Percentiles rank a stretch among this genome's conserved stretches.
Conservation (phyloP, 1,140 invertebrate species). For the Trichomalopsis sarcophagae region DNA sequence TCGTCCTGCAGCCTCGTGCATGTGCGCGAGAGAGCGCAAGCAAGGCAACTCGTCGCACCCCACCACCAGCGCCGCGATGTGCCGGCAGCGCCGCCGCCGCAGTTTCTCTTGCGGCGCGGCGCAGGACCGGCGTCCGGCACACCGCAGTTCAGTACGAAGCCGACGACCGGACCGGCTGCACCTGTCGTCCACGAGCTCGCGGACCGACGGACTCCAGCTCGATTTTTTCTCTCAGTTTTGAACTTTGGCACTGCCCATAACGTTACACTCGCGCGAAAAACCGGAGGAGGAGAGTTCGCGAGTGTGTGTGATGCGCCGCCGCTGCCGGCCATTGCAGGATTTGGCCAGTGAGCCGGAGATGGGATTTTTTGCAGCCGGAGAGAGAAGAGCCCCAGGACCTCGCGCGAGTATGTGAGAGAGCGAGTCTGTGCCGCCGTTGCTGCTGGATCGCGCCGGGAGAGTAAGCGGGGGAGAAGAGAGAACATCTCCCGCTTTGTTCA, state of each 20-base stretch:
- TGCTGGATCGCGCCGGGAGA: not conserved
- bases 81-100: conserved; percentile 57
- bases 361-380: not conserved
- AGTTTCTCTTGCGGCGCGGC: conserved; percentile 55
- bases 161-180: conserved; percentile 67
- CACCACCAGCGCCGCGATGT: conserved; percentile 56
- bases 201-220: not conserved
- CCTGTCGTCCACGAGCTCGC: conserved; percentile 54
- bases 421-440: not conserved
- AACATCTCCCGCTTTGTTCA: conserved; percentile 34
- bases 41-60: conserved; percentile 54
- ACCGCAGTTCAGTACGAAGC: conserved; percentile 67
- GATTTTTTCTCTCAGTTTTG: not conserved
- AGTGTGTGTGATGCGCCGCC: not conserved
- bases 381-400: not conserved
- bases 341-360: conserved; percentile 9
- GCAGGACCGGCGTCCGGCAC: conserved; percentile 55
- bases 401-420: conserved; percentile 7
- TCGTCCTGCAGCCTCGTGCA: not conserved
- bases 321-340: not conserved
- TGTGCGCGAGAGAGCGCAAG: conserved; percentile 6
- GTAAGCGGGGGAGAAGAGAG: not conserved
- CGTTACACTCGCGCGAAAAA: not conserved
- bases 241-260: not conserved
- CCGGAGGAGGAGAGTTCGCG: not conserved